These are phyloP conservation scores for Cenopis cana DNA, from an alignment of 2,888 invertebrate genomes.

Conservation along the genomic window DNA sequence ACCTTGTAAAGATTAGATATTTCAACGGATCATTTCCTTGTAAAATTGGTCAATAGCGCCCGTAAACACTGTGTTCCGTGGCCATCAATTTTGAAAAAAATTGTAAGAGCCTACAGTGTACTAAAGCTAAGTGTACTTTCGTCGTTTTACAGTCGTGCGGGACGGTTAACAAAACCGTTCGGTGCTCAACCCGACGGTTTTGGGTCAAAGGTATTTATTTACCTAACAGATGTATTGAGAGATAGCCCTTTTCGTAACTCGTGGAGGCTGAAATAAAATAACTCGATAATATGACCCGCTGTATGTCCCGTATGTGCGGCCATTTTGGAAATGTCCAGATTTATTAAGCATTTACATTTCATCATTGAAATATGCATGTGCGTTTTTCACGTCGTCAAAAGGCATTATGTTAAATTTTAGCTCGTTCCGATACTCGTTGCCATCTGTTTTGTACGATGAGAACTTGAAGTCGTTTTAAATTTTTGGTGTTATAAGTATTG, in stretches of 20 bases:
- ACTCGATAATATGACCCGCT: slow-evolving; percentile 55
- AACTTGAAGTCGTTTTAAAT: slow-evolving; percentile 65
- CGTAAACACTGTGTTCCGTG: slow-evolving; percentile 51
- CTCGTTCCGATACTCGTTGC: slow-evolving; percentile 70
- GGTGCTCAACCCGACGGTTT: slow-evolving; percentile 66
- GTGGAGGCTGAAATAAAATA: slow-evolving; percentile 59
- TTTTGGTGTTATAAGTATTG: slow-evolving; percentile 61
- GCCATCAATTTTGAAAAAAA: slow-evolving; percentile 54
- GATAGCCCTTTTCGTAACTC: slow-evolving; percentile 64
- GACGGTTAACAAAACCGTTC: slow-evolving; percentile 56
- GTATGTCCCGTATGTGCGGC: slow-evolving; percentile 54
- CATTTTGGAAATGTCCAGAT: slow-evolving; percentile 59
- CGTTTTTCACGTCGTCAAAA: slow-evolving; percentile 67
- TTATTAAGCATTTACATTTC: slow-evolving; percentile 68
- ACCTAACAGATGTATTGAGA: slow-evolving; percentile 66
- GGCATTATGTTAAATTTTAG: slow-evolving; percentile 71
- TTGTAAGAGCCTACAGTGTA: slow-evolving; percentile 10
- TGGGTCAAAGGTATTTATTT: slow-evolving; percentile 77
- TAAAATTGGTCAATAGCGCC: slow-evolving; percentile 46
- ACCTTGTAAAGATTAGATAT: slow-evolving; percentile 50
- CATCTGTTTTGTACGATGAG: slow-evolving; percentile 64
- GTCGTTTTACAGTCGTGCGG: not conserved
- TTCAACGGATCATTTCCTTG: slow-evolving; percentile 59
- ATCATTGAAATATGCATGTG: slow-evolving; percentile 62
- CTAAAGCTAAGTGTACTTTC: not conserved